Conservation (phyloP, 1,140 invertebrate species). For the Holcopasites calliopsidis region DNA sequence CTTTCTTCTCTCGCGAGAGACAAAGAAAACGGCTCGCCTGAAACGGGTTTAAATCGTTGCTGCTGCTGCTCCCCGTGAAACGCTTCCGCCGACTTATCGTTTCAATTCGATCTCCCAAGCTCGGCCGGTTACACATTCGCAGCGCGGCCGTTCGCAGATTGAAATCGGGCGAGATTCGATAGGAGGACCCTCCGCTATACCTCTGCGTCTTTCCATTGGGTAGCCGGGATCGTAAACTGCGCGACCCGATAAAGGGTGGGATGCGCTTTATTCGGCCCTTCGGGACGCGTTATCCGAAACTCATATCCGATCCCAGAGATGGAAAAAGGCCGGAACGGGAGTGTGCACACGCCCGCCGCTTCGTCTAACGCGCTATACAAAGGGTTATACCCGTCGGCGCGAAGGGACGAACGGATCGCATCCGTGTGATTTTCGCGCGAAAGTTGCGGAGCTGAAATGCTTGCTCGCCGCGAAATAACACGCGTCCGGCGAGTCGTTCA, state of each 20-base stretch:
- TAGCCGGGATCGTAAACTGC: not conserved
- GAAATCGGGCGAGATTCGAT: constrained; percentile 18
- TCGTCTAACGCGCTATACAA: too few species aligned
- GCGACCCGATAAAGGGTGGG: not conserved
- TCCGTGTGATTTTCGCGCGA: too few species aligned
- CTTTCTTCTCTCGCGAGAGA: too few species aligned
- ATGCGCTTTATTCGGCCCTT: not conserved
- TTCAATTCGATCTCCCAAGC: not conserved
- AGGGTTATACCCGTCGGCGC: too few species aligned
- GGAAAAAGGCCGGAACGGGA: too few species aligned
- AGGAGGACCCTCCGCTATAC: not conserved
- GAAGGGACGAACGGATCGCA: too few species aligned
- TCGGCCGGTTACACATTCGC: constrained; percentile 1
- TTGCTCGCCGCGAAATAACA: too few species aligned
- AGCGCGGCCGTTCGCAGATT: not conserved
- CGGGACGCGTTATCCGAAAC: not conserved
- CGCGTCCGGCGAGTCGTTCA: not conserved
- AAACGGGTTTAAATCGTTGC: too few species aligned
- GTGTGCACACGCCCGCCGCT: not conserved
- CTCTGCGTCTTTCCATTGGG: not conserved
- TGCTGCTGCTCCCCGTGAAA: not conserved
- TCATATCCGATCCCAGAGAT: not conserved
- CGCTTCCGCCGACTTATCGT: not conserved
- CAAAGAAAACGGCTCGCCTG: too few species aligned
- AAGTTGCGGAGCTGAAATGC: too few species aligned